Percentiles rank a stretch among this genome's conserved stretches.
These are phyloP conservation scores for Euzophera pinguis DNA, from an alignment of 2,888 invertebrate genomes.

Conservation along the genomic window DNA sequence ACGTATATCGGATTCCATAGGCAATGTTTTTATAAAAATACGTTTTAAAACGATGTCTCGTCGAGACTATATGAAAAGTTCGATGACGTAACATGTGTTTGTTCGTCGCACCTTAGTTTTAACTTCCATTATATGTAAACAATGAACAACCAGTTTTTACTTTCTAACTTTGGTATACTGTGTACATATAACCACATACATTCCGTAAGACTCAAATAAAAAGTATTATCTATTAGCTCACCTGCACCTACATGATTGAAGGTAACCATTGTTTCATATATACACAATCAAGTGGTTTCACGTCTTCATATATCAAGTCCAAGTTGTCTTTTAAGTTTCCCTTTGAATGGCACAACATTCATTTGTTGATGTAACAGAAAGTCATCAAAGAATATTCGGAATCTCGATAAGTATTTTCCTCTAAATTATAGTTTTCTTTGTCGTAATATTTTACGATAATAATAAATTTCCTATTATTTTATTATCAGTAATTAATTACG, in stretches of 20 bases:
- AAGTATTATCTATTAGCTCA: slow-evolving; percentile 42
- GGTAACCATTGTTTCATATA: slow-evolving; percentile 72
- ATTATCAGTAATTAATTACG: slow-evolving; percentile 75
- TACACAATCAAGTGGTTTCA: slow-evolving; percentile 50
- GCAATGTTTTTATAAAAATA: slow-evolving; percentile 79
- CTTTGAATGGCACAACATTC: slow-evolving; percentile 51
- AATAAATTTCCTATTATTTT: slow-evolving; percentile 68
- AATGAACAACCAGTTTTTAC: slow-evolving; percentile 61
- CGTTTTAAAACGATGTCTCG: slow-evolving; percentile 56
- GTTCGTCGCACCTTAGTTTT: slow-evolving; percentile 14
- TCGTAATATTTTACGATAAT: slow-evolving; percentile 72
- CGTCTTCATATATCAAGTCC: slow-evolving; percentile 35
- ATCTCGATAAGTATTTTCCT: slow-evolving; percentile 44
- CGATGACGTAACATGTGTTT: slow-evolving; percentile 13
- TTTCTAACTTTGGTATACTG: slow-evolving; percentile 79
- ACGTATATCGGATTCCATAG: slow-evolving; percentile 76
- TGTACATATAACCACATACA: slow-evolving; percentile 57
- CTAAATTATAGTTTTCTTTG: slow-evolving; percentile 64
- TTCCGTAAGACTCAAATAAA: slow-evolving; percentile 53
- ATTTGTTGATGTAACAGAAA: slow-evolving; percentile 48
- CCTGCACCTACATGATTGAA: slow-evolving; percentile 61
- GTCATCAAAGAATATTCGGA: slow-evolving; percentile 63
- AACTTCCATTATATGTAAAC: slow-evolving; percentile 31
- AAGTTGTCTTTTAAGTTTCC: slow-evolving; percentile 48
- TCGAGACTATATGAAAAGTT: slow-evolving; percentile 19